Evolutionary conservation across 2,888 invertebrate genomes (phyloP), one percentile per base, ranked within the genome.

Genomic region (Keiferia lycopersicella): DNA sequence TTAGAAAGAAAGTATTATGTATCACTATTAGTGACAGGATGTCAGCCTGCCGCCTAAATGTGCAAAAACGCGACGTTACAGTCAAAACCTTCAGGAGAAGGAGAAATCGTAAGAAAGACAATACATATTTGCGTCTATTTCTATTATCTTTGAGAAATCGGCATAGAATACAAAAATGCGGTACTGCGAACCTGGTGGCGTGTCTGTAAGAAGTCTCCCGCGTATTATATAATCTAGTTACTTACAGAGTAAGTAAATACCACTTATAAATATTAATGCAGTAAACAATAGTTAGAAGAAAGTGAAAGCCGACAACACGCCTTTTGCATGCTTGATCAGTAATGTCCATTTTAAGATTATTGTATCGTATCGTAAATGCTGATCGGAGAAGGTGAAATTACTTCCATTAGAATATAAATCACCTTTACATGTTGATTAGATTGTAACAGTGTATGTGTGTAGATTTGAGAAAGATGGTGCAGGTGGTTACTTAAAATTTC

Each of bases 281-380:
- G 65, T 65, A 65, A 63, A 67, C 64, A 65, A 67, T 67, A 65
- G 50, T 63, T 61, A 34, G 62, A 64, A 59, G 68, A 71, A 68
- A 68, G 71, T 66, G 71, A 71, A 71, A 69, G 63, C 62, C 0
- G 0, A 8, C 39, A 53, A 18, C 38, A 14, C 39, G 38, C 57
- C 10, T 34, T 30, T 38, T 26, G 53, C 53, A 53, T 53, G 12
- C 53, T 12, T n/a, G 51, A 53, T 11, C 20, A 50, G 53, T n/a
- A 16, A 56, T 56, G 56, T 34, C 56, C 34, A 56, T 53, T 51
- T 51, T 51, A 10, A 51, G 51, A 20, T 20, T 20, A 51, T 51
- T 51, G 11, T 11, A 11, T 22, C 22, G 22, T 51, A 51, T 20
- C 12, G 22, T 51, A 51, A 22, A 22, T 12, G 51, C 18, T 20